These are phyloP conservation scores for Monochamus saltuarius DNA, from an alignment of 1,140 invertebrate species.

Conservation along the genomic window DNA sequence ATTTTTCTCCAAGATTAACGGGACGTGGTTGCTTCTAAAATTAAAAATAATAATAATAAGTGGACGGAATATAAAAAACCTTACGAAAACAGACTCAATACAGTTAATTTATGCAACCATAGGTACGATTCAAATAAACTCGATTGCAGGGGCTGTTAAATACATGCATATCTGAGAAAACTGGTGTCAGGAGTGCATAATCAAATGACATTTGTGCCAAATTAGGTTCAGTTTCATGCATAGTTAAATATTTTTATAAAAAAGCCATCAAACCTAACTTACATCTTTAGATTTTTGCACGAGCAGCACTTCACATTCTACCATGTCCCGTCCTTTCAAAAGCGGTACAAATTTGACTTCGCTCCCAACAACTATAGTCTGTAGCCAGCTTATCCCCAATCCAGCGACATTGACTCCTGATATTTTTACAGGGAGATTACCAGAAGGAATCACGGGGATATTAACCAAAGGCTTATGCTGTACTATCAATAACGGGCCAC, in stretches of 20 bases:
- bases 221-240: neutral
- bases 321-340: slow-evolving; percentile 47
- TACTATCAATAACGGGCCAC: slow-evolving; percentile 52
- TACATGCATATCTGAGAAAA: neutral
- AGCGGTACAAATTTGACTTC: slow-evolving; percentile 55
- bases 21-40: slow-evolving; percentile 30
- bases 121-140: neutral
- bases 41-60: slow-evolving; percentile 23
- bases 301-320: slow-evolving; percentile 54
- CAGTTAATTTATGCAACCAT: neutral
- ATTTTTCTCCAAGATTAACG: slow-evolving; percentile 50
- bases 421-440: slow-evolving; percentile 56
- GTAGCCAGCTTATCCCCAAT: slow-evolving; percentile 57
- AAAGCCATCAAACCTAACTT: slow-evolving; percentile 20
- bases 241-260: slow-evolving; percentile 9
- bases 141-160: neutral
- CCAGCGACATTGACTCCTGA: slow-evolving; percentile 54
- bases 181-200: neutral
- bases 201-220: neutral
- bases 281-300: slow-evolving; percentile 44
- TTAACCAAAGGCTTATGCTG: slow-evolving; percentile 56
- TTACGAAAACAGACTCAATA: neutral
- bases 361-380: slow-evolving; percentile 52
- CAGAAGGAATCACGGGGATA: slow-evolving; percentile 47
- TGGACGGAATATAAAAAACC: slow-evolving; percentile 12